phyloP scores from a whole-genome alignment of 2,888 invertebrate genomes.

The Epinotia ramella region DNA sequence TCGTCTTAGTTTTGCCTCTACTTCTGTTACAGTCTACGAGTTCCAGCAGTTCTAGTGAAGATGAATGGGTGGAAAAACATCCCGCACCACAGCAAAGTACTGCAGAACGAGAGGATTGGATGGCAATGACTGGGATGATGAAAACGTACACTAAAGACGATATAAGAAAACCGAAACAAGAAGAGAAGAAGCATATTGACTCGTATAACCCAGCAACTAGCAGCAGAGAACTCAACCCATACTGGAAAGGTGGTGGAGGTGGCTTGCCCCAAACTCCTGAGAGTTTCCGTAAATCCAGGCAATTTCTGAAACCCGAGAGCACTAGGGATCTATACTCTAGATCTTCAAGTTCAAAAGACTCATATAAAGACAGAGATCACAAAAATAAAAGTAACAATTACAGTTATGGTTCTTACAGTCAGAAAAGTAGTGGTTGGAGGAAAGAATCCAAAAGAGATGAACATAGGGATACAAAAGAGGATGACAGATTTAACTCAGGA shows the following conservation, averaged over 20 bases:
- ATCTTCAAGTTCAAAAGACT: conserved; percentile 44
- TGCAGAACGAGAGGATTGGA: conserved; percentile 90
- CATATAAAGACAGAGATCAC: conserved; percentile 46
- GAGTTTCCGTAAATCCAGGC: conserved; percentile 67
- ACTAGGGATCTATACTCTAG: conserved; percentile 65
- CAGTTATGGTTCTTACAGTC: conserved; percentile 43
- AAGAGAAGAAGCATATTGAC: conserved; percentile 82
- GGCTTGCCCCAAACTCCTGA: conserved; percentile 88
- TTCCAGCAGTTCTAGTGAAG: conserved; percentile 68
- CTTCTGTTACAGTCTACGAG: conserved; percentile 62
- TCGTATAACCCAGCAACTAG: conserved; percentile 90
- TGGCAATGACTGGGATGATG: conserved; percentile 87
- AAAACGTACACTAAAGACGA: conserved; percentile 79
- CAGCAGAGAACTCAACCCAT: conserved; percentile 93
- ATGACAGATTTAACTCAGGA: conserved; percentile 14
- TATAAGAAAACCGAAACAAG: conserved; percentile 78
- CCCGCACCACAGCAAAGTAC: conserved; percentile 48
- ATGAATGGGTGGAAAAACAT: conserved; percentile 87
- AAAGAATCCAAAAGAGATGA: conserved; percentile 49
- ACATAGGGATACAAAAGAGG: conserved; percentile 27
- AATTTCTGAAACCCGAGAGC: conserved; percentile 73
- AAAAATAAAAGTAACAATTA: conserved; percentile 35
- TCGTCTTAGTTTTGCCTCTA: conserved; percentile 20
- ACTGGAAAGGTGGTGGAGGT: conserved; percentile 95
- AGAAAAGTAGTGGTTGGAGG: conserved; percentile 61